Base-by-base conservation (phyloP, 1,140 invertebrate genomes). In the Colletes gigas region DNA sequence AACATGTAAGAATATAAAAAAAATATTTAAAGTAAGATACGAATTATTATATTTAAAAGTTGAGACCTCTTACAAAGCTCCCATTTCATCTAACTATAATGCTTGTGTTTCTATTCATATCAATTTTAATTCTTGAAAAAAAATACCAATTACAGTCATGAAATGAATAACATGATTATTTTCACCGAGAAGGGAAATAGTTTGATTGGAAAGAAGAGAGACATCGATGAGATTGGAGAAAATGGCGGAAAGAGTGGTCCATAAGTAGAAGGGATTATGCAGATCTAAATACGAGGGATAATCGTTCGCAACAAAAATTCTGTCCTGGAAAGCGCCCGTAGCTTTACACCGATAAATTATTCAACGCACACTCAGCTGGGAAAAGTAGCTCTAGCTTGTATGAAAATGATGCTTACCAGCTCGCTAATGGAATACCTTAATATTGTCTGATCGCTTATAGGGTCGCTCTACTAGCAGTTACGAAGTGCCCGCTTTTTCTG, bases 371-470 rank as follows among this genome's bases (percentile, higher is more conserved):
- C 47, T 52, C 19, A 9, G 10, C n/a, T 12, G 19, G 19, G 0
- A n/a, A 55, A 55, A 55, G 39, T 72, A 60, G 52, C 72, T 12
- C 30, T 3, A 6, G 8, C 59, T 10, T 12, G 59, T 30, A 62
- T 52, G 19, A 63, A 72, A 78, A 63, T 65, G 19, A 12, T 14
- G 55, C 55, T 72, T 55, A 41, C 15, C 9, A 12, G 4, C 15
- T 6, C 17, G 47, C 57, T 78, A 79, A 79, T 79, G 77, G 77
- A 78, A 73, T 73, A 55, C 52, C 15, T 65, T 62, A 73, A 47
- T 21, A 54, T 78, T 57, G 57, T 71, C 67, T 10, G 57, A 52
- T 60, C 47, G 8, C 9, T 55, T 21, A 14, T 6, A 10, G 21
- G 14, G 0, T 9, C 44, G 39, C 52, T 41, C 55, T 39, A n/a